phyloP scores from a whole-genome alignment of 2,888 invertebrate genomes.

The Rugalucina vietnamica region DNA sequence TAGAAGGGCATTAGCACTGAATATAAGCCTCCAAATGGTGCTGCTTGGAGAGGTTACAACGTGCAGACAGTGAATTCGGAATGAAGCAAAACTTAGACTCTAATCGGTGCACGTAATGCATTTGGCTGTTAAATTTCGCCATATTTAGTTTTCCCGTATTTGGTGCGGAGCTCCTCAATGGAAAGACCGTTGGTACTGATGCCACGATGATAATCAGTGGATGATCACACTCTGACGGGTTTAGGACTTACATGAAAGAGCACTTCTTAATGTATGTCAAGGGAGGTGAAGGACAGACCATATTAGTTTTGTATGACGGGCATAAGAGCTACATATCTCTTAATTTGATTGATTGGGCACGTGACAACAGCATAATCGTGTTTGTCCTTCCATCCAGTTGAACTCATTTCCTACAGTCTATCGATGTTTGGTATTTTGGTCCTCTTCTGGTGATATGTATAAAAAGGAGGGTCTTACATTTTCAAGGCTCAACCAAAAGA shows the following conservation, averaged over 20 bases:
- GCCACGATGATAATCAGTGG: slow-evolving; percentile 23
- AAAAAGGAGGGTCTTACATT: neutral
- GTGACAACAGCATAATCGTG: slow-evolving; percentile 26
- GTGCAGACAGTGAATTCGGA: slow-evolving; percentile 12
- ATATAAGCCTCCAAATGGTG: neutral
- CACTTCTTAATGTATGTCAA: slow-evolving; percentile 35
- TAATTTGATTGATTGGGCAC: slow-evolving; percentile 37
- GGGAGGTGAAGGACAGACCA: neutral
- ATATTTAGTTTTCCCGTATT: slow-evolving; percentile 38
- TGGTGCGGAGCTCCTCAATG: slow-evolving; percentile 17
- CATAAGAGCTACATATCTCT: slow-evolving; percentile 18
- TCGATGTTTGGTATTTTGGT: neutral
- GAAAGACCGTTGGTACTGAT: slow-evolving; percentile 18
- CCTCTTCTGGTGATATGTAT: neutral
- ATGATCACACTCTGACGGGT: slow-evolving; percentile 39
- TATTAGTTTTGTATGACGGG: slow-evolving; percentile 37
- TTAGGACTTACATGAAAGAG: slow-evolving; percentile 20
- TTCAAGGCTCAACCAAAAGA: neutral
- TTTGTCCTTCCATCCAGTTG: neutral
- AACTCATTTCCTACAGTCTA: neutral
- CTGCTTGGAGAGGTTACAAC: neutral
- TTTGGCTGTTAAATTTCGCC: slow-evolving; percentile 31
- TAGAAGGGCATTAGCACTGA: neutral
- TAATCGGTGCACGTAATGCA: slow-evolving; percentile 44
- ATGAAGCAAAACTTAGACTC: slow-evolving; percentile 16